phyloP scores from a whole-genome alignment of 2,113 vertebrate genomes.

The Oryzias celebensis region DNA sequence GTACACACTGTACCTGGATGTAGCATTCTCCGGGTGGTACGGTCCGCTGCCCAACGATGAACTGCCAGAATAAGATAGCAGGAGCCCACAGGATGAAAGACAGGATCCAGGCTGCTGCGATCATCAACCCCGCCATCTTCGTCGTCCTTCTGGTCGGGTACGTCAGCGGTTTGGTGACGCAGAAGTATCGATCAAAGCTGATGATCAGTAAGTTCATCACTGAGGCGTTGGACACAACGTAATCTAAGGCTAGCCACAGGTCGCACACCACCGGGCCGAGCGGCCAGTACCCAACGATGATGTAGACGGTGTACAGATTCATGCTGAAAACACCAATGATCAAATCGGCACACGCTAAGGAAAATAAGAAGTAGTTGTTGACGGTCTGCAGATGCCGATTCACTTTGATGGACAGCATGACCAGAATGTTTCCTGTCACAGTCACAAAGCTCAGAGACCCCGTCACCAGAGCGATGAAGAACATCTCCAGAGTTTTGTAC shows the following conservation, averaged over 20 bases:
- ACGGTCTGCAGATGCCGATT: slow-evolving; percentile 98
- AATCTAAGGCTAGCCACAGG: slow-evolving; percentile 95
- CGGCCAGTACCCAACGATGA: slow-evolving; percentile 96
- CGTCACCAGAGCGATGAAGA: slow-evolving; percentile 93
- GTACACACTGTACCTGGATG: slow-evolving; percentile 73
- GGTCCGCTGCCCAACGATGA: slow-evolving; percentile 92
- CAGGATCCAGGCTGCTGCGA: slow-evolving; percentile 93
- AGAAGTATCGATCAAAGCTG: slow-evolving; percentile 98
- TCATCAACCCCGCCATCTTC: slow-evolving; percentile 98
- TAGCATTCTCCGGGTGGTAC: slow-evolving; percentile 90
- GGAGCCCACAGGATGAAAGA: slow-evolving; percentile 98
- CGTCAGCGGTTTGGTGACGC: slow-evolving; percentile 94
- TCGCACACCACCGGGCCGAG: slow-evolving; percentile 95
- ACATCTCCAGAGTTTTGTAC: slow-evolving; percentile 92
- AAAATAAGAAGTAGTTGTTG: slow-evolving; percentile 99
- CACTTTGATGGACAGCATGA: slow-evolving; percentile 99
- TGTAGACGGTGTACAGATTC: slow-evolving; percentile 96
- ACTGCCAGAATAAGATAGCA: slow-evolving; percentile 98
- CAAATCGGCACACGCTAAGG: slow-evolving; percentile 92
- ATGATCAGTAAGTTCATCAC: slow-evolving; percentile 99
- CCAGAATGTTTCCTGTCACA: slow-evolving; percentile 94
- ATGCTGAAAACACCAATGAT: slow-evolving; percentile 97
- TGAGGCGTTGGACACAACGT: slow-evolving; percentile 94
- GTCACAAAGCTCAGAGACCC: slow-evolving; percentile 97
- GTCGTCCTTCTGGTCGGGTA: slow-evolving; percentile 93